These are phyloP conservation scores for Noctua pronuba DNA, from an alignment of 2,888 invertebrate species.

Conservation along the genomic window DNA sequence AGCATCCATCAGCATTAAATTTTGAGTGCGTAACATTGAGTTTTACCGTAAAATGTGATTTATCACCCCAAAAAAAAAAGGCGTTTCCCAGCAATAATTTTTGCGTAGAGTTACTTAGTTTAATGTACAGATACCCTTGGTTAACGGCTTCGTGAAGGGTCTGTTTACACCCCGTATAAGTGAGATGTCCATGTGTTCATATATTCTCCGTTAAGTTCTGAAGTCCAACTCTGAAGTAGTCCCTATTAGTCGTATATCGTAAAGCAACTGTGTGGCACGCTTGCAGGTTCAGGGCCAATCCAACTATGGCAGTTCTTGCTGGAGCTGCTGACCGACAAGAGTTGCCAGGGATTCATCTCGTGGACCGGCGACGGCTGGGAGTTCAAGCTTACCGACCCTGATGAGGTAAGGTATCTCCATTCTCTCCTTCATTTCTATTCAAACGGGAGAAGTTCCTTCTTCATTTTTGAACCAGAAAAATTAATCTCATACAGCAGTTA, in stretches of 20 bases:
- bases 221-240: conserved; percentile 3
- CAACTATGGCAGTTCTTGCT: conserved; percentile 99
- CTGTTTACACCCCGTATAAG: too few species aligned
- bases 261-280: conserved; percentile 86
- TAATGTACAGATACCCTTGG: too few species aligned
- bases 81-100: too few species aligned
- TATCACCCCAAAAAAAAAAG: too few species aligned
- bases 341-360: conserved; percentile 98
- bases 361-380: conserved; percentile 99
- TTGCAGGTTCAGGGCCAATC: conserved; percentile 97
- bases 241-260: conserved; percentile 78
- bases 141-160: too few species aligned
- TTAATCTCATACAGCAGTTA: background rate
- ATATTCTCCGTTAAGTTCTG: too few species aligned
- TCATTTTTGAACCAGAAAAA: background rate
- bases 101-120: too few species aligned
- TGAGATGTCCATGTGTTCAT: background rate
- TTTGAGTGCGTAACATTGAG: too few species aligned
- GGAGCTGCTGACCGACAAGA: conserved; percentile 98
- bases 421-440: too few species aligned
- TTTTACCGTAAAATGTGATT: too few species aligned
- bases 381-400: conserved; percentile 99
- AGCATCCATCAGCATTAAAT: too few species aligned
- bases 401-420: conserved; percentile 92
- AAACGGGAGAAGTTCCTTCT: background rate